Conservation (phyloP, 1,140 invertebrate genomes). For the Bacillus rossius region DNA sequence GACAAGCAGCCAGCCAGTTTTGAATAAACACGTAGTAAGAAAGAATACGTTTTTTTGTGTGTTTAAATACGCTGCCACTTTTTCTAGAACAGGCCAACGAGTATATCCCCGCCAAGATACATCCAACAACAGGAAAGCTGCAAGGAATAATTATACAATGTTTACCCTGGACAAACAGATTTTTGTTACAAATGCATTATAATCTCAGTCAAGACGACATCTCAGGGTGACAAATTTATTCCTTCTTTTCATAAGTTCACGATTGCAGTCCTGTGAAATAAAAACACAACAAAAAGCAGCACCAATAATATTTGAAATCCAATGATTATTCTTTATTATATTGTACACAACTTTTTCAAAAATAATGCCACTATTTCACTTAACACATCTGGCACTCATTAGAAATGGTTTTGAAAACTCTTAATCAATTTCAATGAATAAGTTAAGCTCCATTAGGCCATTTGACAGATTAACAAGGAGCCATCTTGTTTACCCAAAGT, state of each 20-base stretch:
- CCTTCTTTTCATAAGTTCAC: not conserved
- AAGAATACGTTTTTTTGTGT: constrained; percentile 17
- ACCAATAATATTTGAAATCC: constrained; percentile 1
- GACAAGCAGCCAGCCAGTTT: constrained; percentile 17
- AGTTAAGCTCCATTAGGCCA: not conserved
- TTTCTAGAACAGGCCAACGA: constrained; percentile 18
- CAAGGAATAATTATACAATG: constrained; percentile 17
- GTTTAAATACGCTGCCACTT: constrained; percentile 15
- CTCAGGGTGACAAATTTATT: no score
- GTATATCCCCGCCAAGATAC: constrained; percentile 15
- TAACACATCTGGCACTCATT: no score
- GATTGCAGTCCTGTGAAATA: constrained; percentile 14
- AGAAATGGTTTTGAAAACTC: not conserved
- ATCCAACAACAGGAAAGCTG: constrained; percentile 19
- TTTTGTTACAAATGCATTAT: constrained; percentile 10
- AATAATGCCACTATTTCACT: not conserved
- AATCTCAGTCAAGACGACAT: not conserved
- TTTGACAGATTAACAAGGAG: constrained; percentile 14
- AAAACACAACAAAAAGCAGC: constrained; percentile 18
- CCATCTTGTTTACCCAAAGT: constrained; percentile 16
- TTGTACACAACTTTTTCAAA: not conserved
- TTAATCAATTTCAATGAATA: not conserved
- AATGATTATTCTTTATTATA: not conserved
- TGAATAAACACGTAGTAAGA: constrained; percentile 14
- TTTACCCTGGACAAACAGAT: constrained; percentile 12